These are phyloP conservation scores for Orchestia grillus DNA, from an alignment of 1,140 invertebrate species.

Conservation along the genomic window DNA sequence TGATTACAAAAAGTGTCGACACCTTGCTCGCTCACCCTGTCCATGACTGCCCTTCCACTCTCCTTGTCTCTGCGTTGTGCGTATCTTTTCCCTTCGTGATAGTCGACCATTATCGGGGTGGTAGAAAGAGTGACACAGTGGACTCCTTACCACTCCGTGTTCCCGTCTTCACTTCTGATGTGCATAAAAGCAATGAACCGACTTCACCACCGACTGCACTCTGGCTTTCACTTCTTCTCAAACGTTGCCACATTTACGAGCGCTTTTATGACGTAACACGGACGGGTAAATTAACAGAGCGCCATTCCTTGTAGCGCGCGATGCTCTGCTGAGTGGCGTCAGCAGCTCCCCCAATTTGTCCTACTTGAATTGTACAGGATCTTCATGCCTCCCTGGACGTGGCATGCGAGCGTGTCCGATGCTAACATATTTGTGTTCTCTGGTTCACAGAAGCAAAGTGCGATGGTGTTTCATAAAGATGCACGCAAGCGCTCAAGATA, in stretches of 20 bases:
- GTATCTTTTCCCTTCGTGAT: neutral
- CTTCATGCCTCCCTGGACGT: no score
- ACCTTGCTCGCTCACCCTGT: no score
- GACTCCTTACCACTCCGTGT: neutral
- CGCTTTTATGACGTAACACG: neutral
- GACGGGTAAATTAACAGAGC: neutral
- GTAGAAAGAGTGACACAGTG: neutral
- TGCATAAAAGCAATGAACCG: neutral
- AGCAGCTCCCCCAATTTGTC: neutral
- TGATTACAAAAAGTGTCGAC: no score
- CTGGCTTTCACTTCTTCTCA: neutral
- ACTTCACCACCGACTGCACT: neutral
- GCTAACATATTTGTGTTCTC: no score
- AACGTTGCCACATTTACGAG: conserved; percentile 29
- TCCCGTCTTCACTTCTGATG: neutral
- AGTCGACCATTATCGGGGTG: neutral
- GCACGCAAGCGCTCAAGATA: no score
- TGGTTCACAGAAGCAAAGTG: no score
- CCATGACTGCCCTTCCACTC: neutral
- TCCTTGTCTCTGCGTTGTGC: neutral
- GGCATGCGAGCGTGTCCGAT: no score
- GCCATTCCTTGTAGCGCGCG: neutral
- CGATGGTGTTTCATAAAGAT: no score
- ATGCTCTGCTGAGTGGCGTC: neutral
- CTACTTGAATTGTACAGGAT: no score